Conservation (phyloP, 2,113 vertebrate genomes). For the Hydrolagus affinis region DNA sequence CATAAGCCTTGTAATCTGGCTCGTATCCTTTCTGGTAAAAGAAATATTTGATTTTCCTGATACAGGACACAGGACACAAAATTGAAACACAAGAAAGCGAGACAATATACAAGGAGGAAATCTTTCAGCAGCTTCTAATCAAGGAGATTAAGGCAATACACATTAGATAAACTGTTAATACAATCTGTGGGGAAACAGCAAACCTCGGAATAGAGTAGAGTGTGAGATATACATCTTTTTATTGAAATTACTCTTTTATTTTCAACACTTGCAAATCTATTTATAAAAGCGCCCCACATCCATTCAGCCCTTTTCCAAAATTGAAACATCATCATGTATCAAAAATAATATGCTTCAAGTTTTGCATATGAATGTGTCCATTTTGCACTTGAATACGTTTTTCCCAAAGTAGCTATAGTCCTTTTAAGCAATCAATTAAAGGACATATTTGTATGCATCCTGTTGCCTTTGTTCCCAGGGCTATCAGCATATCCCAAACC, state of each 20-base stretch:
- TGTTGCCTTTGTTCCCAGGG: slow-evolving; percentile 11
- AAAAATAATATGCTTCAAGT: background rate
- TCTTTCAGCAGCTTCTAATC: slow-evolving; percentile 5
- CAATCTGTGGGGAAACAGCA: background rate
- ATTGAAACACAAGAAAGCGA: background rate
- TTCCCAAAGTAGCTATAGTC: background rate
- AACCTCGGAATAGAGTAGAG: background rate
- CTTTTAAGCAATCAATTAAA: background rate
- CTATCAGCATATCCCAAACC: slow-evolving; percentile 1
- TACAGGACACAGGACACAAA: no score
- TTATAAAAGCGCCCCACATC: background rate
- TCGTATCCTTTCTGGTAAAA: background rate
- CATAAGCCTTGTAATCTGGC: no score
- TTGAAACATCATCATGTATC: background rate
- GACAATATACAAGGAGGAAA: background rate
- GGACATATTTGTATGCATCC: background rate
- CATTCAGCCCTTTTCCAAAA: background rate
- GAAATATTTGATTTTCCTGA: background rate
- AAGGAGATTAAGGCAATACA: background rate
- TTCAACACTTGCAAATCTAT: slow-evolving; percentile 3
- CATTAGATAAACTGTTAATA: background rate
- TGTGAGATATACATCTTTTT: background rate
- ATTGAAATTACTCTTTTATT: background rate
- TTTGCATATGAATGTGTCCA: background rate
- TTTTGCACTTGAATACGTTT: background rate